Evolutionary conservation across 2,797 vertebrate species (phyloP).

Genomic region (Cyclura pinguis): DNA sequence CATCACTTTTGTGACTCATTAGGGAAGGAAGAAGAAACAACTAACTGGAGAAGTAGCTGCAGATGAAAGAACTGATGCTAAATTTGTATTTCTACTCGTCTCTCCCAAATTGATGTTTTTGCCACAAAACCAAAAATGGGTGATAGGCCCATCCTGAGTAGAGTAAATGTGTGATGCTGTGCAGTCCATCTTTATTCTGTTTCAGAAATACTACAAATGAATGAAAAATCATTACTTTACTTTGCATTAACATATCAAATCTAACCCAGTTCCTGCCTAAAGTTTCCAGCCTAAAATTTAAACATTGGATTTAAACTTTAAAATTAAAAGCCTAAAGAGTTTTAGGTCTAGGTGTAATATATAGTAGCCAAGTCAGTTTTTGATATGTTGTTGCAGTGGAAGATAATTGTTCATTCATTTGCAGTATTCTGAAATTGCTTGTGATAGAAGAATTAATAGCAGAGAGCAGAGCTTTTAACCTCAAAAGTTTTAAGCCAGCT

Average conservation of each 20-base stretch:
- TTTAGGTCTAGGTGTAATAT: neutral
- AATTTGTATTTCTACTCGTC: neutral
- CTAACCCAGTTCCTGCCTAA: no score
- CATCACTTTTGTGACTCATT: neutral
- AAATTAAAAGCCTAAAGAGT: neutral
- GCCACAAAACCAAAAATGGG: neutral
- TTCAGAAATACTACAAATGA: no score
- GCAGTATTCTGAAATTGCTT: constrained; percentile 7
- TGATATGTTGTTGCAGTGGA: constrained; percentile 1
- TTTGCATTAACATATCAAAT: no score
- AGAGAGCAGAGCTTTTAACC: neutral
- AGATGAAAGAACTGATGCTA: neutral
- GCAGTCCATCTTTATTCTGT: no score
- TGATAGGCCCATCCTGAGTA: neutral
- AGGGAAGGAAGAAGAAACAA: neutral
- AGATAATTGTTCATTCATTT: constrained; percentile 23
- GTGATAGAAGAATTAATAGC: neutral
- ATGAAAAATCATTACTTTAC: no score
- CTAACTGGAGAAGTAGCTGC: neutral
- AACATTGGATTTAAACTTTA: no score
- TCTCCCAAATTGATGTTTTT: neutral
- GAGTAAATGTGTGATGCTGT: neutral
- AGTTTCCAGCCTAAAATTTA: no score
- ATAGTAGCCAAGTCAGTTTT: neutral
- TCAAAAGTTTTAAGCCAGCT: neutral